Percentiles rank a stretch among this genome's conserved stretches.
These are phyloP conservation scores for Tanypteryx hageni DNA, from an alignment of 2,888 invertebrate genomes.

Conservation along the genomic window DNA sequence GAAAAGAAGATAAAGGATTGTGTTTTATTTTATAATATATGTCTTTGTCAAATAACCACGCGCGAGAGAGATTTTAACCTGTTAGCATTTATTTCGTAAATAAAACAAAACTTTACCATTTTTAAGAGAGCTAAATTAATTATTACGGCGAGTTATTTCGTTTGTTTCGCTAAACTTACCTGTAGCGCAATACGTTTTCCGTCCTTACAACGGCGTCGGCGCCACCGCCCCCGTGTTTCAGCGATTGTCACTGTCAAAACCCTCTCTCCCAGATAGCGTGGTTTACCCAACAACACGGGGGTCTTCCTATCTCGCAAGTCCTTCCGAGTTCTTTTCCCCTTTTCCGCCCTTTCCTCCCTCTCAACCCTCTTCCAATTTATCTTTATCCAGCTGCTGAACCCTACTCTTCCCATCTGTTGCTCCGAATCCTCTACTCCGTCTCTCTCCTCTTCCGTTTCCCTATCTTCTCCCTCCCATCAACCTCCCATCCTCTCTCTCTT, in stretches of 20 bases:
- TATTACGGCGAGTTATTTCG: neutral
- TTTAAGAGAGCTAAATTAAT: too few relatives aligned
- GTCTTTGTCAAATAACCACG: neutral
- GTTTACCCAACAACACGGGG: neutral
- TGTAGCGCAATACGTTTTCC: neutral
- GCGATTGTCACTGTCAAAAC: neutral
- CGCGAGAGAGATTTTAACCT: neutral
- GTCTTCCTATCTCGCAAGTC: neutral
- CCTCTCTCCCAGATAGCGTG: neutral
- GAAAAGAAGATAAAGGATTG: too few relatives aligned
- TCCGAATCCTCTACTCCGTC: neutral
- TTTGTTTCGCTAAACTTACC: neutral
- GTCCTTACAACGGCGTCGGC: neutral
- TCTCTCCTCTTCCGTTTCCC: neutral
- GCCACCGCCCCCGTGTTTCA: neutral
- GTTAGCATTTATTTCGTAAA: too few relatives aligned
- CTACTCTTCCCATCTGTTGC: conserved; percentile 43
- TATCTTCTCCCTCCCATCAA: neutral
- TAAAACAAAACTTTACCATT: too few relatives aligned
- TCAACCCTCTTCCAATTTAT: neutral
- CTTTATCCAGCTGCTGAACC: neutral
- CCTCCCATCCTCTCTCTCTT: neutral
- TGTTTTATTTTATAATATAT: too few relatives aligned
- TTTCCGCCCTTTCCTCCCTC: neutral
- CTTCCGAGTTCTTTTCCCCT: neutral